Evolutionary conservation across 2,113 vertebrate genomes (phyloP), one percentile per base, ranked within the genome.

Genomic region (Alligator sinensis): DNA sequence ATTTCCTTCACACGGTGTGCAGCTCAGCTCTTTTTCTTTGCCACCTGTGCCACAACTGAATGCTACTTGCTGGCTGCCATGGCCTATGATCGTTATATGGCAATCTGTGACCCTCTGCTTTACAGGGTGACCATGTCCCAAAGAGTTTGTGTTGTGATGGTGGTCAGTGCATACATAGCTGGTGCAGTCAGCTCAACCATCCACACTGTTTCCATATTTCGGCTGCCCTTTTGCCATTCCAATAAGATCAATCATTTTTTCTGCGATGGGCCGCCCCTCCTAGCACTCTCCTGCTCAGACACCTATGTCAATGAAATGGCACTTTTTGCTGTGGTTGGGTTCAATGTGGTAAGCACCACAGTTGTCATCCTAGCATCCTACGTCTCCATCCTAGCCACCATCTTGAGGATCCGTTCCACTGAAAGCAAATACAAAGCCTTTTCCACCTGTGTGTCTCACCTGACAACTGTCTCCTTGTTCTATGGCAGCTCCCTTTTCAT

Each of bases 31-130:
- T 96, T 93, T 77, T 92, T n/a, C 84, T 95, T 96, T 0, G 30
- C 92, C 0, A 54, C 90, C 34, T 81, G 93, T 12, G 89, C 81
- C 60, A 94, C 86, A 2, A 34, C 80, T 0, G 95, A 97, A 47
- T 91, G 93, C 62, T 94, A 96, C 2, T 24, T 96, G 14, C 94
- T 97, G 55, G 96, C 95, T 27, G 60, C 92, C 47, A 95, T 97
- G 97, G 91, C 92, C 24, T 95, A 88, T 0, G 96, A 97, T 58
- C 89, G 60, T 11, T 96, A 94, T 1, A 5, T 96, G 83, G 93
- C 96, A 27, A 27, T 96, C 61, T 97, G 94, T 19, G 92, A 83
- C 13, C 95, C 94, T 1, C 68, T 96, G 3, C 87, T 95, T 47
- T 97, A 97, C 82, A 2, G 87, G 1, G 15, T 82, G 60, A 24